Percentiles rank a stretch among this genome's conserved stretches.
Evolutionary conservation across 2,113 vertebrate genomes (phyloP).

Genomic region (Pantherophis guttatus): DNA sequence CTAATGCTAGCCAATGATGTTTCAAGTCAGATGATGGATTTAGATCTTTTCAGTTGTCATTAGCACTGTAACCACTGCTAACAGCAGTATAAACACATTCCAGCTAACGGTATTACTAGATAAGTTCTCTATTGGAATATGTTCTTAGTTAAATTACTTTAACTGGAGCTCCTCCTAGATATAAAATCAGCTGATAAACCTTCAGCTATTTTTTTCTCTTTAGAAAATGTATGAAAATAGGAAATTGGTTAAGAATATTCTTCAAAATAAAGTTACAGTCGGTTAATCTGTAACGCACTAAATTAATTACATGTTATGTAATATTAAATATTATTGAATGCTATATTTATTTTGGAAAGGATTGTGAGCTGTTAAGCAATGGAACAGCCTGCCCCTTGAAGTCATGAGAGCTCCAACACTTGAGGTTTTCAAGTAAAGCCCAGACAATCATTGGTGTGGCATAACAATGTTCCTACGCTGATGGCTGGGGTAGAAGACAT

Average conservation of each 20-base stretch:
- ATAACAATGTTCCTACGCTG: neutral
- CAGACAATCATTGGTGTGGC: neutral
- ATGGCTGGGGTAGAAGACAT: neutral
- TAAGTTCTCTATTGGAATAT: neutral
- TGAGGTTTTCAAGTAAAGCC: neutral
- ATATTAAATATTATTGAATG: no score
- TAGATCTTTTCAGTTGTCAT: neutral
- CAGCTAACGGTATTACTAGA: neutral
- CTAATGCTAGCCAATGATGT: neutral
- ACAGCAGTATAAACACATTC: neutral
- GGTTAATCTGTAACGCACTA: neutral
- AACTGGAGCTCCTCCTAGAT: neutral
- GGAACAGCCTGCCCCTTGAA: neutral
- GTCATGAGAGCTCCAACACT: neutral
- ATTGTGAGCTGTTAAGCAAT: neutral
- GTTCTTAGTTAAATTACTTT: neutral
- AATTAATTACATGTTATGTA: neutral
- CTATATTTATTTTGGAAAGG: no score
- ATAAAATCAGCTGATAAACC: neutral
- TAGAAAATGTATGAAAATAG: neutral
- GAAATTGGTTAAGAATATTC: neutral
- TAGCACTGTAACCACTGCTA: neutral
- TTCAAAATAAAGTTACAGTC: neutral
- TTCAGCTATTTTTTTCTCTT: neutral
- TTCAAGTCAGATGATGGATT: neutral